These are phyloP conservation scores for Nudaria mundana DNA, from an alignment of 2,888 invertebrate species.

Conservation along the genomic window DNA sequence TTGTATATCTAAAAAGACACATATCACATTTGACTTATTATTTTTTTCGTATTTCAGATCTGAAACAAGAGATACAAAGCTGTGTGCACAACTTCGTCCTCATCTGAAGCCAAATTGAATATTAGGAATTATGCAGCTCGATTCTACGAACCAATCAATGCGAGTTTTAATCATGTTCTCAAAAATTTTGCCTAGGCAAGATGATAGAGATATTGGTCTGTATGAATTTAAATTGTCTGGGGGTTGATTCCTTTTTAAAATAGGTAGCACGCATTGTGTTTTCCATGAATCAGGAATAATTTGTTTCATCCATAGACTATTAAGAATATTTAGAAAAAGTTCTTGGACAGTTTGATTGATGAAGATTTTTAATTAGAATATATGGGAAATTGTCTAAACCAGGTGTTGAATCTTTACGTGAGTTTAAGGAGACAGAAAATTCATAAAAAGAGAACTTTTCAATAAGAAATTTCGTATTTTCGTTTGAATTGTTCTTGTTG, in stretches of 20 bases:
- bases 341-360: not conserved
- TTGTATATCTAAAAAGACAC: conserved; percentile 16
- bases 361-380: not conserved
- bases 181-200: conserved; percentile 13
- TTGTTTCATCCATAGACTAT: not conserved
- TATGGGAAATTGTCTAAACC: not conserved
- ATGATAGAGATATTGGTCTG: conserved; percentile 6
- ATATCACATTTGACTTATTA: not conserved
- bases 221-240: not conserved
- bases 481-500: not conserved
- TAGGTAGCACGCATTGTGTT: not conserved
- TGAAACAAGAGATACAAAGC: not conserved
- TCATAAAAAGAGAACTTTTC: not conserved
- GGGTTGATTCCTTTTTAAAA: not conserved
- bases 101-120: not conserved
- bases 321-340: not conserved
- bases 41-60: not conserved
- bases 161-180: conserved; percentile 10
- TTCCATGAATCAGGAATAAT: not conserved
- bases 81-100: not conserved
- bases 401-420: not conserved
- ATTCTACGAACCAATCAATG: not conserved
- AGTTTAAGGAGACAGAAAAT: not conserved
- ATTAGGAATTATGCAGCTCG: not conserved
- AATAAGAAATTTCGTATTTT: not conserved